Evolutionary conservation across 2,888 invertebrate genomes (phyloP).

Genomic region (Coenonympha arcania): DNA sequence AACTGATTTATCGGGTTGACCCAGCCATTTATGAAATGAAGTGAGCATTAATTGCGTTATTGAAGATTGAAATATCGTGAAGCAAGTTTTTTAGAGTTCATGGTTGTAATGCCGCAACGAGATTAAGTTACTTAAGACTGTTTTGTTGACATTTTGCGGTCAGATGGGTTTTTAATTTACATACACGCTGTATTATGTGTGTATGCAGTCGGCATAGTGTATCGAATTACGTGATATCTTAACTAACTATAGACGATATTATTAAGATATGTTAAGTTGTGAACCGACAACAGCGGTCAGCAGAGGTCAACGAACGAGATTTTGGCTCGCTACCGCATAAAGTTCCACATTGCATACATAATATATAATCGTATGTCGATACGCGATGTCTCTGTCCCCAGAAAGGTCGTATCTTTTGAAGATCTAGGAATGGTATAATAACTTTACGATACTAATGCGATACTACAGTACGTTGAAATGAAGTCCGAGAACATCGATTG

Average conservation of each 20-base stretch:
- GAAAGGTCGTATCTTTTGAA: too few species aligned
- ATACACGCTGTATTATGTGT: neutral
- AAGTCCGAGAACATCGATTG: too few species aligned
- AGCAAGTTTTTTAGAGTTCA: conserved; percentile 18
- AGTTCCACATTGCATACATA: neutral
- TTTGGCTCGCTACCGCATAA: neutral
- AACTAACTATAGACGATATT: neutral
- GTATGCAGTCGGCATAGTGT: conserved; percentile 4
- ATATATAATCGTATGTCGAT: too few species aligned
- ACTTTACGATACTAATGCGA: too few species aligned
- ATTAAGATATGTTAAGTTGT: neutral
- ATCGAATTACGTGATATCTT: conserved; percentile 5
- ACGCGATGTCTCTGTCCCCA: too few species aligned
- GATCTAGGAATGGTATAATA: too few species aligned
- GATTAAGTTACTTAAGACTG: conserved; percentile 17
- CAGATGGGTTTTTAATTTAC: conserved; percentile 6
- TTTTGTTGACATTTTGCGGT: conserved; percentile 17
- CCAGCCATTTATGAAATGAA: conserved; percentile 5
- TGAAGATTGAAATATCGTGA: conserved; percentile 12
- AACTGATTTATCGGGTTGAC: conserved; percentile 9
- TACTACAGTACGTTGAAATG: too few species aligned
- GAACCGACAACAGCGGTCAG: neutral
- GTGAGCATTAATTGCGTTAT: conserved; percentile 10
- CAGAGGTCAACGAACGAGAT: neutral
- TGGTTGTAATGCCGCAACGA: conserved; percentile 14